Conservation (phyloP, 2,888 invertebrate species). For the Phortica magna region DNA sequence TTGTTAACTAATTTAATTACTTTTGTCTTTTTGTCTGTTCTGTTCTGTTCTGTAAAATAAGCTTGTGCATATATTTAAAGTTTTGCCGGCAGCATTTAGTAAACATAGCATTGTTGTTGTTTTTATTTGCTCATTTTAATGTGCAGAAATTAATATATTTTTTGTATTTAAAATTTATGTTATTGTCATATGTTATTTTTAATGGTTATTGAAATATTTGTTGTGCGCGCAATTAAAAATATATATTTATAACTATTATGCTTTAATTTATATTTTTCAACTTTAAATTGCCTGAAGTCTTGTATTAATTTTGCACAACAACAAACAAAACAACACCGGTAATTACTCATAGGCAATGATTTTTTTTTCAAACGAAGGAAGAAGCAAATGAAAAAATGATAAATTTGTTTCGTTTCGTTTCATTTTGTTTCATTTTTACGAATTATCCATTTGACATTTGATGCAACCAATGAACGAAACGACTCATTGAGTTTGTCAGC, state of each 20-base stretch:
- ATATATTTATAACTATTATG: no score
- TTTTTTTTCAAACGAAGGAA: neutral
- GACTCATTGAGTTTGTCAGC: slow-evolving; percentile 20
- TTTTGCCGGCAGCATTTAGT: no score
- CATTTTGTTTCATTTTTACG: slow-evolving; percentile 28
- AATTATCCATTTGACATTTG: slow-evolving; percentile 35
- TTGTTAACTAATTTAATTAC: slow-evolving; percentile 69
- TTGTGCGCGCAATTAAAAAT: no score
- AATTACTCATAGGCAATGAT: slow-evolving; percentile 16
- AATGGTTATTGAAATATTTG: neutral
- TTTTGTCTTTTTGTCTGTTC: slow-evolving; percentile 55
- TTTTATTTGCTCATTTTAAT: slow-evolving; percentile 40
- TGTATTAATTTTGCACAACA: neutral
- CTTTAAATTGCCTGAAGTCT: neutral
- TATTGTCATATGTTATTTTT: neutral
- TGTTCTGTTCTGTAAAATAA: neutral
- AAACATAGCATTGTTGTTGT: neutral
- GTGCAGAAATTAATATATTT: neutral
- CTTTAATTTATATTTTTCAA: slow-evolving; percentile 3
- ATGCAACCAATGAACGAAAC: slow-evolving; percentile 15
- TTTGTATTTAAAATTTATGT: neutral
- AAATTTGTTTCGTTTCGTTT: no score
- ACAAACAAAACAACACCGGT: neutral
- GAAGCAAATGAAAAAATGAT: slow-evolving; percentile 18
- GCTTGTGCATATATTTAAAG: neutral